A percentile compares a stretch with the other conserved stretches of the same genome.
Evolutionary conservation across 2,888 invertebrate species (phyloP).

Genomic region (Nipponacmea schrenckii): DNA sequence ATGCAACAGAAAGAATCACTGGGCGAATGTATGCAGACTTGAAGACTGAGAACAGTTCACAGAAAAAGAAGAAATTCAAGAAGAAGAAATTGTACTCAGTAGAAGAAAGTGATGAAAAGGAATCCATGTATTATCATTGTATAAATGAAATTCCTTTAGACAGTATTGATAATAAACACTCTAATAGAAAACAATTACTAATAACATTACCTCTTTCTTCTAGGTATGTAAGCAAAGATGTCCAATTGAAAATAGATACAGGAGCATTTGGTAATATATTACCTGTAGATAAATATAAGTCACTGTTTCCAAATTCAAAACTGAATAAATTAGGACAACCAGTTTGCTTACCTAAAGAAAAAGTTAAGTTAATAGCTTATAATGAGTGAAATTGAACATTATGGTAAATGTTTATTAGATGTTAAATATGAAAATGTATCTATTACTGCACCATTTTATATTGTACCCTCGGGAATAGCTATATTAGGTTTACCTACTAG

Average conservation of each 20-base stretch:
- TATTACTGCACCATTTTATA: background rate
- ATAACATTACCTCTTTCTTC: background rate
- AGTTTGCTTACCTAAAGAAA: background rate
- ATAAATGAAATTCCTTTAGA: background rate
- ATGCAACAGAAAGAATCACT: background rate
- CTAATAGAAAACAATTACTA: background rate
- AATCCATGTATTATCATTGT: background rate
- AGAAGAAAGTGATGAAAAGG: background rate
- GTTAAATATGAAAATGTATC: background rate
- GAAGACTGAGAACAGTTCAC: too few relatives aligned
- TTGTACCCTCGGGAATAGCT: background rate
- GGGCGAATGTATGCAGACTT: background rate
- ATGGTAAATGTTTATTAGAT: constrained; percentile 2
- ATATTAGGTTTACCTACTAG: constrained; percentile 7
- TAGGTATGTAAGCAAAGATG: background rate
- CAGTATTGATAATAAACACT: background rate
- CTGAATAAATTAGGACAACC: background rate
- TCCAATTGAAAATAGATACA: background rate
- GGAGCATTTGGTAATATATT: background rate
- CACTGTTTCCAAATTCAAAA: background rate
- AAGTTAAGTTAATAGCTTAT: background rate
- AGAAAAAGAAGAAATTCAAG: too few relatives aligned
- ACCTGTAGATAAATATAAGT: background rate
- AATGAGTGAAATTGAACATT: constrained; percentile 4
- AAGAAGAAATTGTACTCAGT: too few relatives aligned